These are phyloP conservation scores for Poeciliopsis turrubarensis DNA, from an alignment of 2,113 vertebrate species.

Conservation along the genomic window DNA sequence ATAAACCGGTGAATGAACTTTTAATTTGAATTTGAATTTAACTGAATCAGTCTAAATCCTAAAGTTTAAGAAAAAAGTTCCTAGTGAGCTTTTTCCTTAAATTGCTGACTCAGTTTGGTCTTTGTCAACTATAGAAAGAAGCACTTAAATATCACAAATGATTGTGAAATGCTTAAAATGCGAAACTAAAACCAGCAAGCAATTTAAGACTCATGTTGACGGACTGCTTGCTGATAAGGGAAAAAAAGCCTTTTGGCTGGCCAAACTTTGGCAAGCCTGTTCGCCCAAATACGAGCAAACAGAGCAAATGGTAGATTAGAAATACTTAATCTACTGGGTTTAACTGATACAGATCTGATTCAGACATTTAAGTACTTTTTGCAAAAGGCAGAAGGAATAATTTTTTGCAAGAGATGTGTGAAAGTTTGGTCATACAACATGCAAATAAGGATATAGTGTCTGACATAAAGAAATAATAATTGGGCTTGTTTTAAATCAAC, in stretches of 20 bases:
- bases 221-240: background rate
- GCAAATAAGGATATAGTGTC: background rate
- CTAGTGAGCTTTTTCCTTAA: no score
- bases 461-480: no score
- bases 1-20: background rate
- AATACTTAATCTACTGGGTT: constrained; percentile 17
- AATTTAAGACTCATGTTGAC: background rate
- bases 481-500: no score
- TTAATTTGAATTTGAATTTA: no score
- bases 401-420: background rate
- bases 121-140: background rate
- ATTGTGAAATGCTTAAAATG: background rate
- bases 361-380: constrained; percentile 17
- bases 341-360: constrained; percentile 11
- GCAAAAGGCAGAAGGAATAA: background rate
- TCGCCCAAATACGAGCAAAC: constrained; percentile 18
- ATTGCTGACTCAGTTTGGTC: no score
- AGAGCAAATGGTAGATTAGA: constrained; percentile 21
- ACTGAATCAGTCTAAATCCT: background rate
- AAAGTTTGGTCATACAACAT: background rate
- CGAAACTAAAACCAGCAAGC: background rate
- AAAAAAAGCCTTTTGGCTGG: background rate
- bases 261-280: constrained; percentile 3
- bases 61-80: no score
- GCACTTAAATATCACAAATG: background rate